Percentiles rank a stretch among this genome's conserved stretches.
These are phyloP conservation scores for Stichopus chloronotus DNA, from an alignment of 35 echinoderm and acorn worm species.

Conservation along the genomic window DNA sequence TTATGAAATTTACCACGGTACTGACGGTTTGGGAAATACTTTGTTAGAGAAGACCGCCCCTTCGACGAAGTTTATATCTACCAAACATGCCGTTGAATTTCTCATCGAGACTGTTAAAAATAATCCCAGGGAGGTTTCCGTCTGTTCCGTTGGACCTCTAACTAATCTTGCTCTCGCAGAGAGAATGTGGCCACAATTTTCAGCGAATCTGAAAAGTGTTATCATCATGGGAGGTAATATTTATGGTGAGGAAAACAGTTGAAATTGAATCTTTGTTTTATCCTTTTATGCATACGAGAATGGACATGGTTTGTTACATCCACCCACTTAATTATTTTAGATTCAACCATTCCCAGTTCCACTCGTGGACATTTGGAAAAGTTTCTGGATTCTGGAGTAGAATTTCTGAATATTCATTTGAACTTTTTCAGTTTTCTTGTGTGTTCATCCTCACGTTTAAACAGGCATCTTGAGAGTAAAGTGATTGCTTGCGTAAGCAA, in stretches of 20 bases:
- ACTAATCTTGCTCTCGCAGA: constrained; percentile 80
- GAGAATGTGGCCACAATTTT: constrained; percentile 70
- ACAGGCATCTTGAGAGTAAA: too few species aligned
- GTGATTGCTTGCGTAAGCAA: too few species aligned
- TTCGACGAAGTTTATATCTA: background rate
- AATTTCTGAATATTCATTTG: too few species aligned
- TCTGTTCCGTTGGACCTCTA: constrained; percentile 72
- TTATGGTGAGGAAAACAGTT: constrained; percentile 56
- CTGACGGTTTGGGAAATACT: constrained; percentile 37
- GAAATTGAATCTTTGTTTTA: background rate
- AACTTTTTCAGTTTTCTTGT: too few species aligned
- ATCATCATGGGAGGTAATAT: constrained; percentile 77
- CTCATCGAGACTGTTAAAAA: background rate
- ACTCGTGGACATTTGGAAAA: too few species aligned
- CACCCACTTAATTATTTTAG: too few species aligned
- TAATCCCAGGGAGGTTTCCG: constrained; percentile 47
- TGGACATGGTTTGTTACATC: too few species aligned
- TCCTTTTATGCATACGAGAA: background rate
- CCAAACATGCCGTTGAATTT: constrained; percentile 15
- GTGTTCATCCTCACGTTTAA: too few species aligned
- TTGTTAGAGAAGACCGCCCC: background rate
- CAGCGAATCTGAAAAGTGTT: constrained; percentile 44
- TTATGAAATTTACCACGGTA: constrained; percentile 9
- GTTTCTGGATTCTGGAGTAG: too few species aligned
- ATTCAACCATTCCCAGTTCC: too few species aligned